Conservation (phyloP, 2,797 vertebrate species). For the Platalea minor region DNA sequence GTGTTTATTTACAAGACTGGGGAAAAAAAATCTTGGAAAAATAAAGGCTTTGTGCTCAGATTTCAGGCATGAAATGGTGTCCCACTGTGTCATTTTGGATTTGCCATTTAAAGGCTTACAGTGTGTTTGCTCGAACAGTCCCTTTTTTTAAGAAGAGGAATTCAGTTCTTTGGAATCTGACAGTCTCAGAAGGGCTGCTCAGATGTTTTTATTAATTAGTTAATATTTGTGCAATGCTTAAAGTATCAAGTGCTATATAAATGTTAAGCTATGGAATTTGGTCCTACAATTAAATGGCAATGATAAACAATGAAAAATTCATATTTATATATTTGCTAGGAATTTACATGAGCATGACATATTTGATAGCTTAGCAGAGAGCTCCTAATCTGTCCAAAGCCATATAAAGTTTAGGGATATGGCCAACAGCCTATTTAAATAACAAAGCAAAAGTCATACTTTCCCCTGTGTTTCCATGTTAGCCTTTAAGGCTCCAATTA, state of each 20-base stretch:
- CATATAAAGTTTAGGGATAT: constrained; percentile 40
- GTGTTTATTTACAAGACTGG: constrained; percentile 42
- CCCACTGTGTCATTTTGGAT: constrained; percentile 46
- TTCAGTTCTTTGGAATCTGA: constrained; percentile 37
- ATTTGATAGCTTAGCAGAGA: constrained; percentile 36
- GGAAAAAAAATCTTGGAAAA: background rate
- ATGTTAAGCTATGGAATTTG: constrained; percentile 55
- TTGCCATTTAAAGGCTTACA: constrained; percentile 18
- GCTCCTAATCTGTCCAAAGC: constrained; percentile 43
- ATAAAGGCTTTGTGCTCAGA: constrained; percentile 14
- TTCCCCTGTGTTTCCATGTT: background rate
- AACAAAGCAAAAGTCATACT: constrained; percentile 36
- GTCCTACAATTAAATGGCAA: constrained; percentile 31
- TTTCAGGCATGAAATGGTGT: constrained; percentile 39
- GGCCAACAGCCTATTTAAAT: constrained; percentile 51
- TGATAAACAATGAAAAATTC: constrained; percentile 38
- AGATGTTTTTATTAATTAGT: constrained; percentile 63
- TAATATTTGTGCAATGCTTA: constrained; percentile 58
- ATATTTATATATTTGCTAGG: constrained; percentile 49
- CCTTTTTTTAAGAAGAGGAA: background rate
- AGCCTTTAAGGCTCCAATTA: constrained; percentile 20
- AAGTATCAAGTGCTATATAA: constrained; percentile 34
- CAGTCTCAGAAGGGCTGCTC: constrained; percentile 49
- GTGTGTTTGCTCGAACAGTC: constrained; percentile 1
- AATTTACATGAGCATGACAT: constrained; percentile 19